A percentile compares a stretch with the other conserved stretches of the same genome.
Conservation (phyloP, 2,797 vertebrate species). For the Sphenodon punctatus region DNA sequence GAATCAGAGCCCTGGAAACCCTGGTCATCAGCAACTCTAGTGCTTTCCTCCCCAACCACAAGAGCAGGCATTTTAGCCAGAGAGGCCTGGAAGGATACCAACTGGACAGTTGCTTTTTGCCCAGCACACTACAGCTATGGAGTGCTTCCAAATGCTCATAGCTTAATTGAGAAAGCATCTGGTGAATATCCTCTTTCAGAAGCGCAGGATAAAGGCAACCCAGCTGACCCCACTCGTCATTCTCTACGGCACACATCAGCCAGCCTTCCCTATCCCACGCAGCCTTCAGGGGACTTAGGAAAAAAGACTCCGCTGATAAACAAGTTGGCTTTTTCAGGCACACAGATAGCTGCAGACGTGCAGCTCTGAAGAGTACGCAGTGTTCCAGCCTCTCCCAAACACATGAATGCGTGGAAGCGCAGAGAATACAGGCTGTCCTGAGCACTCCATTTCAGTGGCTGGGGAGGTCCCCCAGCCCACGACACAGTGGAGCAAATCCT, state of each 20-base stretch:
- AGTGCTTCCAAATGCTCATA: neutral
- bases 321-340: neutral
- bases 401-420: rapidly evolving
- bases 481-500: neutral
- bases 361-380: neutral
- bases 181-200: neutral
- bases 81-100: neutral
- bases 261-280: neutral
- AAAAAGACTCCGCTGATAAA: neutral
- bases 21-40: neutral
- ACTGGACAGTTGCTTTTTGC: rapidly evolving
- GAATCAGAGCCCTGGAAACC: neutral
- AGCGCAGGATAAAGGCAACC: rapidly evolving
- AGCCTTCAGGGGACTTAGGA: neutral
- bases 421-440: neutral
- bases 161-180: neutral
- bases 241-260: rapidly evolving
- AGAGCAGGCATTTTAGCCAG: neutral
- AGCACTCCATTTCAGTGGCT: neutral
- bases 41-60: neutral
- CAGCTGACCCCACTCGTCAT: neutral
- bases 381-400: neutral
- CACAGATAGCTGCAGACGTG: neutral
- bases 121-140: neutral
- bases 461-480: neutral